Evolutionary conservation across 2,888 invertebrate species (phyloP).

Genomic region (Gasteruption jaculator): DNA sequence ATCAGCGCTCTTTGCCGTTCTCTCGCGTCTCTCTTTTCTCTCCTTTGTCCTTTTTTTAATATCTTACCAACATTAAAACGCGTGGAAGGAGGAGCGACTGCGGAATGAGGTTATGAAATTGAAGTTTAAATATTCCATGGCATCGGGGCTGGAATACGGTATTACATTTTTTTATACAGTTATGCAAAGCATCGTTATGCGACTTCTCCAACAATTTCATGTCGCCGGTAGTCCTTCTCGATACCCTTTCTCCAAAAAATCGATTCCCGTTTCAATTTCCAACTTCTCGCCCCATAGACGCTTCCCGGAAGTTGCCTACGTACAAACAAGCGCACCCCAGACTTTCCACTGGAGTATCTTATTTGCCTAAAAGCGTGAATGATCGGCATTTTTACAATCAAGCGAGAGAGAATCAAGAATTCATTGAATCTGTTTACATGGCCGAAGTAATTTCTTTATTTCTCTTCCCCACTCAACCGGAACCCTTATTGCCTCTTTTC

Average conservation of each 20-base stretch:
- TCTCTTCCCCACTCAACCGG: conserved; percentile 27
- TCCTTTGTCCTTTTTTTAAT: conserved; percentile 36
- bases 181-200: conserved; percentile 48
- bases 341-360: too few species aligned
- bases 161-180: conserved; percentile 44
- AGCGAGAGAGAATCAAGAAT: conserved; percentile 25
- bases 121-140: conserved; percentile 51
- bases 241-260: too few species aligned
- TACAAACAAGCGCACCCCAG: too few species aligned
- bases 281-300: too few species aligned
- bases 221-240: too few species aligned
- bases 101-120: conserved; percentile 49
- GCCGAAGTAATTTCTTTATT: conserved; percentile 49
- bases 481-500: conserved; percentile 21
- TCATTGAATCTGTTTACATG: conserved; percentile 38
- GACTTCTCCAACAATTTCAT: too few species aligned
- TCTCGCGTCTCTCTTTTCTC: conserved; percentile 23
- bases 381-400: too few species aligned
- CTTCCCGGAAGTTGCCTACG: too few species aligned
- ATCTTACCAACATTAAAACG: conserved; percentile 33
- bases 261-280: too few species aligned
- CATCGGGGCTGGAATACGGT: too few species aligned
- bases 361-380: too few species aligned
- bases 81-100: conserved; percentile 25
- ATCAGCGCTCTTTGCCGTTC: conserved; percentile 33